Conservation (phyloP, 2,113 vertebrate genomes). For the Sarotherodon lohbergeri region DNA sequence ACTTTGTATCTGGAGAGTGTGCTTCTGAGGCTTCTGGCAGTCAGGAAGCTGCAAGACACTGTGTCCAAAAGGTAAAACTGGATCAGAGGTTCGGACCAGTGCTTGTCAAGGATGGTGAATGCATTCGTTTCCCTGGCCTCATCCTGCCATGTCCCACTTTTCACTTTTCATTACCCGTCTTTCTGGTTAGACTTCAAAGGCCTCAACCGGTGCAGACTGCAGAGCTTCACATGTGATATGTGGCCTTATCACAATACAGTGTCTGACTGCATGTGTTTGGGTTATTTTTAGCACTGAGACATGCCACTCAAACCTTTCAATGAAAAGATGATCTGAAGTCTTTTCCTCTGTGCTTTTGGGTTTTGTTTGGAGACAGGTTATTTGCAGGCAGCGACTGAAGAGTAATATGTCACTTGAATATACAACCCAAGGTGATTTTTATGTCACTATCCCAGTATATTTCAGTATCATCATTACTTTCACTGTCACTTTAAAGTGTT, state of each 20-base stretch:
- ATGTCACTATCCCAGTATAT: neutral
- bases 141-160: conserved; percentile 46
- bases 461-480: neutral
- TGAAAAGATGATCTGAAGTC: neutral
- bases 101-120: conserved; percentile 39
- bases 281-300: neutral
- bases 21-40: conserved; percentile 4
- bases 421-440: neutral
- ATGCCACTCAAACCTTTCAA: neutral
- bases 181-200: conserved; percentile 52
- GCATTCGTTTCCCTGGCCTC: conserved; percentile 40
- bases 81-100: conserved; percentile 29
- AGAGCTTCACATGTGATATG: conserved; percentile 2
- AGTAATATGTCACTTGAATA: neutral
- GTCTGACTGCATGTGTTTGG: neutral
- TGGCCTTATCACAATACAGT: conserved; percentile 1
- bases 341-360: neutral
- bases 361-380: neutral
- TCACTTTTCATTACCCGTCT: conserved; percentile 37
- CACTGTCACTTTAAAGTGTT: neutral
- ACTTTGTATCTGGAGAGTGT: neutral
- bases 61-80: conserved; percentile 44
- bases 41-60: neutral
- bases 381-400: neutral
- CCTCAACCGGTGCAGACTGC: neutral